Percentiles rank a stretch among this genome's conserved stretches.
phyloP scores from a whole-genome alignment of 2,888 invertebrate species.

The Agapetus fuscipes region DNA sequence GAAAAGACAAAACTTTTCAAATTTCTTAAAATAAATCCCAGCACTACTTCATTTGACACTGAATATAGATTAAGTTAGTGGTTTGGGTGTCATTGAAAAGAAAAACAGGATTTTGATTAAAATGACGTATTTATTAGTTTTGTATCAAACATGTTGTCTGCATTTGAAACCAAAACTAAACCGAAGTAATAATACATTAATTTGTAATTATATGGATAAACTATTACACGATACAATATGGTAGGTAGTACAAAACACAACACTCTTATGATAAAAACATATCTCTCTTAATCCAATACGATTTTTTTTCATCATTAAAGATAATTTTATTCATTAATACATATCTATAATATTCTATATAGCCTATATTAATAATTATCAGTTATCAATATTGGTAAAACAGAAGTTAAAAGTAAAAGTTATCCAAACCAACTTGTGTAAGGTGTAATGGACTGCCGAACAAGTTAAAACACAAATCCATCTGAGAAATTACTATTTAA shows the following conservation, averaged over 20 bases:
- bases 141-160: conserved; percentile 20
- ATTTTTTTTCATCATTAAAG: conserved; percentile 19
- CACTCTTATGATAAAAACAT: conserved; percentile 21
- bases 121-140: conserved; percentile 21
- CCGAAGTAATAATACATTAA: conserved; percentile 12
- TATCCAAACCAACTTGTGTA: too few species aligned
- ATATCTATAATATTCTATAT: conserved; percentile 15
- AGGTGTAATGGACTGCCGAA: too few species aligned
- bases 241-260: conserved; percentile 20
- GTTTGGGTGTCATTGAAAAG: too few species aligned
- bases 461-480: too few species aligned
- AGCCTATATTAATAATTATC: conserved; percentile 3
- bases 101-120: too few species aligned
- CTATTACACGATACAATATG: conserved; percentile 20
- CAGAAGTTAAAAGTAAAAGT: conserved; percentile 2
- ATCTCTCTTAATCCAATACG: conserved; percentile 16
- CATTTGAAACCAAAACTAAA: conserved; percentile 14
- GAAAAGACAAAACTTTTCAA: too few species aligned
- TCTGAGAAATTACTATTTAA: too few species aligned
- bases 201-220: conserved; percentile 12
- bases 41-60: too few species aligned
- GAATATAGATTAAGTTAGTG: too few species aligned
- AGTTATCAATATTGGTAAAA: conserved; percentile 19
- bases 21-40: too few species aligned
- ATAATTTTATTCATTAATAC: conserved; percentile 15